phyloP scores from a whole-genome alignment of 2,888 invertebrate genomes.

The Drosophila histrio region DNA sequence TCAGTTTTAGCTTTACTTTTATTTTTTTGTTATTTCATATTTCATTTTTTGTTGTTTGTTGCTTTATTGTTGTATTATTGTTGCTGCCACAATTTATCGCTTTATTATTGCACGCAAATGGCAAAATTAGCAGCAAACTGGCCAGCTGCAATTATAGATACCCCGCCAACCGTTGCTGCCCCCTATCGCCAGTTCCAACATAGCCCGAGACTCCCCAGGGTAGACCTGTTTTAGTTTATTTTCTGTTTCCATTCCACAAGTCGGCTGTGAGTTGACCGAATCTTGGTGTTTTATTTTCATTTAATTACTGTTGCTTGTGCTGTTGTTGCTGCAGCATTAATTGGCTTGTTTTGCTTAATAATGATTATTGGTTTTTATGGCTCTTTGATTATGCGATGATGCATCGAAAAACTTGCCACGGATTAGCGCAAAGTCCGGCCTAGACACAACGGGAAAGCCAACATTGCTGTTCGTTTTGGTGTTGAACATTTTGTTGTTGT shows the following conservation, averaged over 20 bases:
- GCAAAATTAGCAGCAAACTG: slow-evolving; percentile 61
- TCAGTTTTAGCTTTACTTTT: background rate
- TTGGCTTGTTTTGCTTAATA: slow-evolving; percentile 79
- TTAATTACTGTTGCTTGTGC: slow-evolving; percentile 64
- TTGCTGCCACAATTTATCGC: slow-evolving; percentile 58
- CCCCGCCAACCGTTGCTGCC: background rate
- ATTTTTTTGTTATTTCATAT: slow-evolving; percentile 4
- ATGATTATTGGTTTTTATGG: slow-evolving; percentile 79
- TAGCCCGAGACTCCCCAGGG: slow-evolving; percentile 19
- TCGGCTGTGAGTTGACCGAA: slow-evolving; percentile 59
- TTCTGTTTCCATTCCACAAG: slow-evolving; percentile 18
- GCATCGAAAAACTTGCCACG: slow-evolving; percentile 68
- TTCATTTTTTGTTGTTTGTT: background rate
- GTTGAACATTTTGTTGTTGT: slow-evolving; percentile 69
- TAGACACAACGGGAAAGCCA: slow-evolving; percentile 48
- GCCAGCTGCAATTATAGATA: slow-evolving; percentile 52
- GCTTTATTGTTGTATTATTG: slow-evolving; percentile 5
- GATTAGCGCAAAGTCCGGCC: slow-evolving; percentile 52
- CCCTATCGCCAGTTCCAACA: background rate
- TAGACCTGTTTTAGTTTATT: slow-evolving; percentile 59
- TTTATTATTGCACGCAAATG: slow-evolving; percentile 74
- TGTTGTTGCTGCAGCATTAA: slow-evolving; percentile 58
- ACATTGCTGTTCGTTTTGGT: slow-evolving; percentile 31
- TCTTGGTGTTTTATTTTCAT: slow-evolving; percentile 76
- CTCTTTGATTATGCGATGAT: slow-evolving; percentile 79